Base-by-base conservation (phyloP, 2,888 invertebrate species). In the Acanthacorydalis orientalis region DNA sequence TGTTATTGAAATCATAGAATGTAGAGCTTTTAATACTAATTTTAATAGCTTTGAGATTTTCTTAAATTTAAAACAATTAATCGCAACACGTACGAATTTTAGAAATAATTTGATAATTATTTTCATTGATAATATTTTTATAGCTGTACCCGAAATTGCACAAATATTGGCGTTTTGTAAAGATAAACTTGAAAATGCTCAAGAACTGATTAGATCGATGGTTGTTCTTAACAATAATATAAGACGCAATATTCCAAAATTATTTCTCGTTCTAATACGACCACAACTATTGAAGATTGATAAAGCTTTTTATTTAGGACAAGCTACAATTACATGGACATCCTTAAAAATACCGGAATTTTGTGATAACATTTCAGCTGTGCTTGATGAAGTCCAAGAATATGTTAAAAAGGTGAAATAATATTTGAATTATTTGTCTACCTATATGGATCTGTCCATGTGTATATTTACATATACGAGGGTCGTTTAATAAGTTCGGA, bases 271-370 rank as follows among this genome's bases (percentile, higher is more conserved):
- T 33, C 64, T 87, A 46, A 75, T 86, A 60, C 74, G 78, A 45
- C 72, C 78, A 4, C 74, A 77, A 50, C 64, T 87, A 10, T 68
- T 78, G 51, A 78, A 78, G 59, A 60, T 86, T 53, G 84, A 86
- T 51, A 69, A 73, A 45, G 75, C 78, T 0, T 77, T 89, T 52
- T 76, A 79, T 61, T 83, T 87, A 0, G 88, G 83, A 1, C 64
- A 88, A 10, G 80, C 83, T 0, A 77, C 78, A 1, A 76, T 88
- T 14, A 84, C 83, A 0, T 91, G 90, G 90, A 77, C 83, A 1
- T 88, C 88, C 0, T 71, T 84, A 54, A 80, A 81, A 58, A 77
- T 84, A 53, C 72, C 77, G 0, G 63, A 75, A 33, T 78, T 77
- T 57, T 79, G 77, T 55, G 66, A 68, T 1, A 65, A 69, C 15